phyloP scores from a whole-genome alignment of 2,113 vertebrate species.

The Pimephales promelas region DNA sequence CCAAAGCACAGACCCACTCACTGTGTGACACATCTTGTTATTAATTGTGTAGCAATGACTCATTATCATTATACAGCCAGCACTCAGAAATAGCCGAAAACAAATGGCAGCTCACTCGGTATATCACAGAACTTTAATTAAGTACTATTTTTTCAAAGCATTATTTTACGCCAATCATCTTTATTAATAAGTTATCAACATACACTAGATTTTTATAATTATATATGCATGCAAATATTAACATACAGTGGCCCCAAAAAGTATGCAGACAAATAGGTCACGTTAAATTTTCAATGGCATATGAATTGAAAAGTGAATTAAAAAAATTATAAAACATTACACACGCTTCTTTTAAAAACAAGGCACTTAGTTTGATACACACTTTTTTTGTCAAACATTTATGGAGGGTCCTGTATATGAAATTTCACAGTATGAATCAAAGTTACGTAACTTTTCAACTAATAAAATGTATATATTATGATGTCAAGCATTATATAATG shows the following conservation, averaged over 20 bases:
- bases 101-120: background rate
- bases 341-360: too few species aligned
- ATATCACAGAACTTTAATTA: background rate
- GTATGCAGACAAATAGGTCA: background rate
- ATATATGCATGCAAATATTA: background rate
- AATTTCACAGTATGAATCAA: too few species aligned
- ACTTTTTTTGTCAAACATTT: too few species aligned
- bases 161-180: background rate
- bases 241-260: background rate
- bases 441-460: background rate
- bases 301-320: too few species aligned
- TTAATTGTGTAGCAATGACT: constrained; percentile 55
- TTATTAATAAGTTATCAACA: background rate
- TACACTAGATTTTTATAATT: background rate
- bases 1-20: constrained; percentile 43
- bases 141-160: background rate
- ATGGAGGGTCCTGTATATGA: too few species aligned
- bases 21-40: constrained; percentile 58
- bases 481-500: background rate
- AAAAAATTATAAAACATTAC: too few species aligned
- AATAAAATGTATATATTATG: background rate
- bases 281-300: background rate
- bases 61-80: constrained; percentile 39
- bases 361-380: too few species aligned
- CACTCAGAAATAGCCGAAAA: constrained; percentile 18